Evolutionary conservation across 2,888 invertebrate genomes (phyloP), one percentile per base, ranked within the genome.

Genomic region (Holacanthella duospinosa): DNA sequence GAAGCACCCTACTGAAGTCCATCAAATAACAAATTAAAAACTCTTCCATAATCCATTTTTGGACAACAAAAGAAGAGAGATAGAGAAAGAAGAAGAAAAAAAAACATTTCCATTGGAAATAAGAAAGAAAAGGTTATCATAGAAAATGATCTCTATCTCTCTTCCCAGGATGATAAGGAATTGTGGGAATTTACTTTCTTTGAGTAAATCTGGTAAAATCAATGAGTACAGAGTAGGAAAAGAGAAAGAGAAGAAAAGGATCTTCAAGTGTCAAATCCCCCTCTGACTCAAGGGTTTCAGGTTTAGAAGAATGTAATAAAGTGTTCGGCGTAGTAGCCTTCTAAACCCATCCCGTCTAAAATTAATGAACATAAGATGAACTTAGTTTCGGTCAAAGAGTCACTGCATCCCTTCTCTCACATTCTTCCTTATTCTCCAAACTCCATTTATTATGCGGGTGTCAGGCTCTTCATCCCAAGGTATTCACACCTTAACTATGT

Each of bases 401-500:
- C 36, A 36, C 16, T 36, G 9, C 36, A 16, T 36, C 36, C 36
- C 16, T 36, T 36, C 16, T 36, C n/a, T n/a, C n/a, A n/a, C n/a
- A n/a, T 36, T 16, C 6, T 36, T 6, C 16, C 6, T 12, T 16
- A 6, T 12, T 36, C 36, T 36, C 36, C 6, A n/a, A 48, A 19
- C 19, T 43, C 66, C 65, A 68, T 68, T 65, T 68, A 64, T 68
- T 64, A 68, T 60, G 64, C 66, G 65, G 66, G 61, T 67, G 68
- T 68, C 68, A 67, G 55, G 63, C 59, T 61, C 60, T 62, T 68
- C 63, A 65, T 58, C 66, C 59, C 61, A 57, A 55, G 60, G 48
- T 60, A 65, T 68, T 68, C 68, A 68, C 68, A 68, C 68, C 65
- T 67, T 68, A 67, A 67, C 64, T 62, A 68, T 68, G 68, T 68